phyloP scores from a whole-genome alignment of 1,140 invertebrate genomes.

The Scaptomyza pallida region DNA sequence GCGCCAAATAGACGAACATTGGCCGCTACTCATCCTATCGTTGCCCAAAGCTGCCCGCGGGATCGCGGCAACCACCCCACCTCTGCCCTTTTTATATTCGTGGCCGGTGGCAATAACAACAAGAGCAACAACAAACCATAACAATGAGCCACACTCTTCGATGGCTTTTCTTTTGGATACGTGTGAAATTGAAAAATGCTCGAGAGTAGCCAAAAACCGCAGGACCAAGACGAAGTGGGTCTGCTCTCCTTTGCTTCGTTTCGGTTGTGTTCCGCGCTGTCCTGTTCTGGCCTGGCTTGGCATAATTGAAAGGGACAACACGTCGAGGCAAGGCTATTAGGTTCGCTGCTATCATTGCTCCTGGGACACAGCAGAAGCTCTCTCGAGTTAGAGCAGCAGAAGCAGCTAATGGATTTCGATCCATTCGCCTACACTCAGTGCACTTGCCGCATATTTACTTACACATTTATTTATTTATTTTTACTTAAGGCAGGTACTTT shows the following conservation, averaged over 20 bases:
- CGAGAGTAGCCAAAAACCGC: constrained; percentile 53
- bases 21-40: constrained; percentile 16
- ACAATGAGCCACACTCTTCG: constrained; percentile 62
- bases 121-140: constrained; percentile 50
- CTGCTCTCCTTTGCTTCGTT: neutral
- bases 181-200: constrained; percentile 82
- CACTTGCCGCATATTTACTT: constrained; percentile 56
- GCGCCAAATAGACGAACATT: constrained; percentile 68
- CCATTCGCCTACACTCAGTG: constrained; percentile 6
- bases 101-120: constrained; percentile 9
- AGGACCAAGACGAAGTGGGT: constrained; percentile 33
- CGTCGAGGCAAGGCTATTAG: constrained; percentile 78
- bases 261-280: constrained; percentile 6
- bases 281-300: constrained; percentile 27
- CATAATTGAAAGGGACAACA: constrained; percentile 82
- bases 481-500: constrained; percentile 71
- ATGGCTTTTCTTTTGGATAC: constrained; percentile 57
- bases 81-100: too few relatives aligned
- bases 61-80: constrained; percentile 16
- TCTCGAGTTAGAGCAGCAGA: constrained; percentile 4
- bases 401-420: constrained; percentile 72
- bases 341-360: constrained; percentile 76
- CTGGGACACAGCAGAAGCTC: constrained; percentile 60
- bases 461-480: constrained; percentile 73
- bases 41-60: constrained; percentile 28